Evolutionary conservation across 2,797 vertebrate genomes (phyloP).

Genomic region (Amniataba percoides): DNA sequence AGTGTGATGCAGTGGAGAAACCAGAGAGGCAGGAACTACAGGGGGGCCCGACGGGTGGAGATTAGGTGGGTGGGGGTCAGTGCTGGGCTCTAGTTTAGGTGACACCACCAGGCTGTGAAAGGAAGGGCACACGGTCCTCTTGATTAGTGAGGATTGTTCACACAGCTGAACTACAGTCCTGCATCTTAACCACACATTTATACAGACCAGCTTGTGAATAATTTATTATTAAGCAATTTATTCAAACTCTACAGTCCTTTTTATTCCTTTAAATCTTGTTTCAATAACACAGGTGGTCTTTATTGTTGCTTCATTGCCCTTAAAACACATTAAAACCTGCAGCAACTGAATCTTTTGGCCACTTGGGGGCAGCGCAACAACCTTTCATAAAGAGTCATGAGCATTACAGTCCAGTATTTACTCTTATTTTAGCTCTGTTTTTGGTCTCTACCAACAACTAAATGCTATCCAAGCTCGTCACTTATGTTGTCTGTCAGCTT

Average conservation of each 20-base stretch:
- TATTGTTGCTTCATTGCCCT: not conserved
- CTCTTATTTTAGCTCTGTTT: not conserved
- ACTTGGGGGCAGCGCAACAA: slow-evolving; percentile 15
- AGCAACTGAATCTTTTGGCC: not conserved
- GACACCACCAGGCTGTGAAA: slow-evolving; percentile 95
- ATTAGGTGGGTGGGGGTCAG: slow-evolving; percentile 74
- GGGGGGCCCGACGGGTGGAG: slow-evolving; percentile 64
- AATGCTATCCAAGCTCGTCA: not conserved
- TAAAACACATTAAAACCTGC: not conserved
- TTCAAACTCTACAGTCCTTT: not conserved
- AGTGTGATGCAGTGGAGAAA: slow-evolving; percentile 82
- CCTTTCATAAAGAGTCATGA: not conserved
- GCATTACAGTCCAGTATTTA: not conserved
- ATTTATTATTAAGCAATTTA: not conserved
- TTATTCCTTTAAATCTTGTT: not conserved
- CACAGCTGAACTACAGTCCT: slow-evolving; percentile 24
- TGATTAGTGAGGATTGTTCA: slow-evolving; percentile 84
- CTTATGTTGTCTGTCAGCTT: not conserved
- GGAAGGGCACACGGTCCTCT: slow-evolving; percentile 90
- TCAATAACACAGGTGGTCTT: not conserved
- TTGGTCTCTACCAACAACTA: not conserved
- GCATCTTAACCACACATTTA: not conserved
- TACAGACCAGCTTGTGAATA: not conserved
- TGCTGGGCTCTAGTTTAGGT: slow-evolving; percentile 90
- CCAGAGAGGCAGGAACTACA: slow-evolving; percentile 70